Base-by-base conservation (phyloP, 2,113 vertebrate species). In the Scartelaos histophorus region DNA sequence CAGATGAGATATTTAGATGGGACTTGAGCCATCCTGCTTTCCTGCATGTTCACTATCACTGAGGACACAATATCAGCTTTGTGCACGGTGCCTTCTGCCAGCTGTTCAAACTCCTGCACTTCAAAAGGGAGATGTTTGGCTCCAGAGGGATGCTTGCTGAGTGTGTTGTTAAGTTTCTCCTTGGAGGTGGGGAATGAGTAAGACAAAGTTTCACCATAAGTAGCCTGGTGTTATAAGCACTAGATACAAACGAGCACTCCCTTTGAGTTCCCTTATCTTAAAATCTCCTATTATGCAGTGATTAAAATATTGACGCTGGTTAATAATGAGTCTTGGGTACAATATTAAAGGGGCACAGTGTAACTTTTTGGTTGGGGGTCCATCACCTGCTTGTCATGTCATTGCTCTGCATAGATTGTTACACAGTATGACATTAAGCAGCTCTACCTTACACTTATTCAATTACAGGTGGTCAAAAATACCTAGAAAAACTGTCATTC, bases 191-290 rank as follows among this genome's bases (percentile, higher is more conserved):
- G 19, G 46, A 54, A 65, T 64, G 75, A 80, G 34, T 25, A 71
- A 60, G 29, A 68, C 64, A 68, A 21, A 11, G 45, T 69, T 66
- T 86, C 73, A 79, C 56, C 38, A 66, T 43, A 1, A 69, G 45
- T 67, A 24, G 76, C 81, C 81, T 66, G 51, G 75, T 78, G 71
- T 66, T 54, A 74, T 77, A 4, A 70, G 68, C 49, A 87, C 78
- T 67, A 85, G 47, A 64, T 75, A 4, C 16, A 49, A 49, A 53
- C 3, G 7, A n/a, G 0, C 7, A 53, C 6, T 10, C 19, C 9
- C 19, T 53, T n/a, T 53, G 6, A n/a, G 19, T 21, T 54, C n/a
- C 1, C 16, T 6, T 17, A 7, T 51, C 49, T 17, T 4, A 17
- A 53, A 53, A 53, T 51, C 9, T 54, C 51, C 51, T 2, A 21